A percentile compares a stretch with the other conserved stretches of the same genome.
These are phyloP conservation scores for Apantesis nais DNA, from an alignment of 2,888 invertebrate genomes.

Conservation along the genomic window DNA sequence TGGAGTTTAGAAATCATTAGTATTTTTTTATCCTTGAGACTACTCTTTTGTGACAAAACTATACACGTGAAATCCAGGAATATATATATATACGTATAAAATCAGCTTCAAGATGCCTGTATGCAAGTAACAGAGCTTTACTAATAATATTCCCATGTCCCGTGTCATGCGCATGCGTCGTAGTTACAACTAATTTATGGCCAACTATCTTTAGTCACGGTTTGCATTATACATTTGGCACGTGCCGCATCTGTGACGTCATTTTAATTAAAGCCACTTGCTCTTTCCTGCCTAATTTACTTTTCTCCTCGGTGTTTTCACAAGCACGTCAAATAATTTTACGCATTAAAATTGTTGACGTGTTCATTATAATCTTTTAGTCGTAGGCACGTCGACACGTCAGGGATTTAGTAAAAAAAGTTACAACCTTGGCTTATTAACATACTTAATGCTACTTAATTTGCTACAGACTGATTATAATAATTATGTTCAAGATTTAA, in stretches of 20 bases:
- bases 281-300: not conserved
- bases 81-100: not conserved
- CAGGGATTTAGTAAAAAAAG: not conserved
- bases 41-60: not conserved
- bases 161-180: conserved; percentile 20
- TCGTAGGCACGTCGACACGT: not conserved
- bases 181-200: conserved; percentile 35
- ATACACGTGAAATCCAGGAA: no score
- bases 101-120: not conserved
- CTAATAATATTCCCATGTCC: conserved; percentile 3
- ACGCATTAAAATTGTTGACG: not conserved
- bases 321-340: not conserved
- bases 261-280: conserved; percentile 1
- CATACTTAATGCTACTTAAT: not conserved
- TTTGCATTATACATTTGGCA: conserved; percentile 7
- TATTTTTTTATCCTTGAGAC: not conserved
- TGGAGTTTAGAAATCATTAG: not conserved
- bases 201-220: conserved; percentile 36
- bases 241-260: conserved; percentile 1
- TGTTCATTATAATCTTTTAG: not conserved
- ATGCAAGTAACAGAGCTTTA: conserved; percentile 5
- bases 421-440: not conserved
- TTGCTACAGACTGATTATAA: not conserved
- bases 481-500: not conserved
- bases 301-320: not conserved